Base-by-base conservation (phyloP, 1,140 invertebrate species). In the Melitaea cinxia region DNA sequence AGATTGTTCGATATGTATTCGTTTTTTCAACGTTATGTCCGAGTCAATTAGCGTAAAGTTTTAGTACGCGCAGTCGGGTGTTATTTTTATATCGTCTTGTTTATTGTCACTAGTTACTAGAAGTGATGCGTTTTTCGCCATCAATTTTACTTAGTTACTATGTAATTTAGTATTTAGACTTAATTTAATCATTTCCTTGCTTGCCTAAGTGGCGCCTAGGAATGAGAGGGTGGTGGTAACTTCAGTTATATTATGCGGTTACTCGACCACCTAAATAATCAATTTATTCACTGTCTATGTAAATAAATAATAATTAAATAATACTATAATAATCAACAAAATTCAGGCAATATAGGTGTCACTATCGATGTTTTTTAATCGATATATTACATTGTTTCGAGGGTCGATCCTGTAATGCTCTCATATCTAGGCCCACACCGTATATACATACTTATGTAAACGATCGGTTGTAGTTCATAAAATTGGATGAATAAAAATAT, bases 91-190 rank as follows among this genome's bases (percentile, higher is more conserved):
- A 47, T 26, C 12, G 53, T 56, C 35, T 37, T 56, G 23, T 39
- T 56, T 37, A 39, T 37, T 56, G 23, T 56, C 37, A 56, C 23
- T 42, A 56, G 35, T 56, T 42, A 17, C 15, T 56, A 56, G 21
- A 56, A 53, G 55, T 42, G 50, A 49, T 33, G 50, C 50, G 54
- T 23, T 23, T 21, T 39, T 59, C 63, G 68, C 45, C 28, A 54
- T 59, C 52, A 49, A 57, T 55, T 50, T 65, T 60, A 60, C 58
- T 66, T 66, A 69, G 67, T 64, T 64, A 33, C 47, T 52, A 50
- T 65, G 26, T 70, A 67, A 64, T 47, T 68, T 71, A 68, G 58
- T 64, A 52, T 64, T 65, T 60, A 70, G 56, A 58, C 39, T 61
- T 67, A 67, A 57, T 68, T 23, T 62, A 56, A 45, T 47, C 45